Evolutionary conservation across 2,797 vertebrate genomes (phyloP), one percentile per base, ranked within the genome.

Genomic region (Hyperoplus immaculatus): DNA sequence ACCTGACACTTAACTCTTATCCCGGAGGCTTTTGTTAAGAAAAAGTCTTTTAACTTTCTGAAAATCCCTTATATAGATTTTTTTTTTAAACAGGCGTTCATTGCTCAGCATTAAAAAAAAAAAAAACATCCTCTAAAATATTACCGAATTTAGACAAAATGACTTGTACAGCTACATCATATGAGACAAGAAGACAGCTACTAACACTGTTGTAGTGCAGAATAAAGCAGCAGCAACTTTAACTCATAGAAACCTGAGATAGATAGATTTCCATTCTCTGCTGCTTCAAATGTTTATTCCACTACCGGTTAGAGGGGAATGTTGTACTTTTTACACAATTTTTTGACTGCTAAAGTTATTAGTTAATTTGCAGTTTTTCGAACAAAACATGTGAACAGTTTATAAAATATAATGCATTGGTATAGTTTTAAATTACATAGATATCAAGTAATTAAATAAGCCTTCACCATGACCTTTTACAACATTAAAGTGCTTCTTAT

Each of bases 341-440:
- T 11, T 41, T 55, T 65, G 15, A 59, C 42, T 59, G 15, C 15
- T 65, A 10, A 9, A 54, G 29, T 53, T 68, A 15, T 0, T 3
- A 29, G 10, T 45, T 46, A 16, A 13, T 14, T 58, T 59, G 15
- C 50, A 43, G 4, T 42, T 58, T 45, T 9, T 18, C 43, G 18
- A 0, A 0, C 8, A 1, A 57, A 50, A 64, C 4, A 18, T 47
- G 42, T 45, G 53, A 50, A 42, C 12, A 12, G 14, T 65, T 66
- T 51, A 18, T 65, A 15, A 57, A 42, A n/a, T 65, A 36, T 58
- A 50, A 58, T 53, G 12, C 6, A 39, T 59, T 59, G 54, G 51
- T 45, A 36, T 38, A 36, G 45, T 29, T 56, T 63, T 41, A 21
- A 38, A 54, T 72, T 54, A 62, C 38, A 13, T 51, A 63, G 11